Evolutionary conservation across 2,888 invertebrate species (phyloP).

Genomic region (Drosophila rubida): DNA sequence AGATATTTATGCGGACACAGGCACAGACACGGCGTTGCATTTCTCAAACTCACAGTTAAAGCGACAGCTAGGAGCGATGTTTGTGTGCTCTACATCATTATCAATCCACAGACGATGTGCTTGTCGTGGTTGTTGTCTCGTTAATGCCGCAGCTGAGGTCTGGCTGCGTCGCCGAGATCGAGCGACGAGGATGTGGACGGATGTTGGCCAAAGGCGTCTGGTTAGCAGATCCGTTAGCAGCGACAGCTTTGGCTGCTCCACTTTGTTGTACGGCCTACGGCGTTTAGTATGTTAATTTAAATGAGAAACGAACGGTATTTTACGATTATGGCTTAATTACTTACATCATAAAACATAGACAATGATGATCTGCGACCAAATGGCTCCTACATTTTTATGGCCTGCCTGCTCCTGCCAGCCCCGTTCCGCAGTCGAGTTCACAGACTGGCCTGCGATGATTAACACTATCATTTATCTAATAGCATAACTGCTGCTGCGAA

Average conservation of each 20-base stretch:
- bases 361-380: slow-evolving; percentile 42
- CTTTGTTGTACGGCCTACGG: slow-evolving; percentile 44
- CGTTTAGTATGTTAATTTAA: slow-evolving; percentile 73
- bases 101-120: slow-evolving; percentile 24
- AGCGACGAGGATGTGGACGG: slow-evolving; percentile 48
- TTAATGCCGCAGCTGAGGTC: neutral
- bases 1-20: slow-evolving; percentile 34
- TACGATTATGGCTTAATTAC: slow-evolving; percentile 81
- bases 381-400: slow-evolving; percentile 47
- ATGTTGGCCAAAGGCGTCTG: slow-evolving; percentile 49
- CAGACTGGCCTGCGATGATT: slow-evolving; percentile 49
- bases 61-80: slow-evolving; percentile 10
- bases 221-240: slow-evolving; percentile 61
- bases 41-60: slow-evolving; percentile 68
- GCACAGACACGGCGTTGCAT: slow-evolving; percentile 52
- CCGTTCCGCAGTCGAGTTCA: slow-evolving; percentile 2
- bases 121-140: slow-evolving; percentile 13
- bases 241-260: slow-evolving; percentile 51
- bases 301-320: slow-evolving; percentile 76
- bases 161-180: slow-evolving; percentile 62
- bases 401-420: slow-evolving; percentile 22
- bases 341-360: slow-evolving; percentile 62
- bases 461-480: slow-evolving; percentile 76
- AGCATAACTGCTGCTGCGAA: slow-evolving; percentile 37
- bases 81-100: slow-evolving; percentile 52